Percentiles rank a stretch among this genome's conserved stretches.
Conservation (phyloP, 1,140 invertebrate species). For the Orchestia grillus region DNA sequence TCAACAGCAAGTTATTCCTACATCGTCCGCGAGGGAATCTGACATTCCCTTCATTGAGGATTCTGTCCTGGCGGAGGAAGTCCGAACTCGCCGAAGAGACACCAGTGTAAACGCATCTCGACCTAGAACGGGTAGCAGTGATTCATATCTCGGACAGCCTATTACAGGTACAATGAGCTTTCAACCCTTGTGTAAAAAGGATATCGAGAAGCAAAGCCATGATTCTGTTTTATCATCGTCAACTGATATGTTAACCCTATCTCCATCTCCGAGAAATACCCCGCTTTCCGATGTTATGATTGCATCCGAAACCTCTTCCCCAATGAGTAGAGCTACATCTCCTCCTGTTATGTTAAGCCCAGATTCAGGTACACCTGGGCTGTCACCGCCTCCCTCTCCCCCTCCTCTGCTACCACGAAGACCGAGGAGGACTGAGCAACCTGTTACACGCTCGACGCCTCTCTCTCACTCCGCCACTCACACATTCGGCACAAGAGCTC, state of each 20-base stretch:
- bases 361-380: slow-evolving; percentile 72
- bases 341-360: slow-evolving; percentile 69
- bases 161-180: slow-evolving; percentile 73
- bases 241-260: slow-evolving; percentile 69
- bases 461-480: slow-evolving; percentile 64
- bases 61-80: slow-evolving; percentile 68
- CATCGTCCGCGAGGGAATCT: slow-evolving; percentile 74
- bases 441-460: slow-evolving; percentile 28
- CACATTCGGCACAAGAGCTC: slow-evolving; percentile 66
- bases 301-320: slow-evolving; percentile 67
- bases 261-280: slow-evolving; percentile 66
- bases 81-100: slow-evolving; percentile 71
- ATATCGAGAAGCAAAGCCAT: slow-evolving; percentile 70
- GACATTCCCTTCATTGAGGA: slow-evolving; percentile 84
- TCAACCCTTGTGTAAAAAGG: slow-evolving; percentile 67
- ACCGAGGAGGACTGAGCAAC: slow-evolving; percentile 51
- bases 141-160: slow-evolving; percentile 72
- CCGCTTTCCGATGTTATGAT: slow-evolving; percentile 63
- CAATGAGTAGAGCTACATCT: slow-evolving; percentile 66
- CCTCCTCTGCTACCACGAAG: slow-evolving; percentile 67
- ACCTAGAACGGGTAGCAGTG: slow-evolving; percentile 72
- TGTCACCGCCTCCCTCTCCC: slow-evolving; percentile 65
- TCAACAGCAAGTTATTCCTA: slow-evolving; percentile 44
- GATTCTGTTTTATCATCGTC: slow-evolving; percentile 77
- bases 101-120: slow-evolving; percentile 68